Base-by-base conservation (phyloP, 92 coral and sea anemone species). In the Porites rus region DNA sequence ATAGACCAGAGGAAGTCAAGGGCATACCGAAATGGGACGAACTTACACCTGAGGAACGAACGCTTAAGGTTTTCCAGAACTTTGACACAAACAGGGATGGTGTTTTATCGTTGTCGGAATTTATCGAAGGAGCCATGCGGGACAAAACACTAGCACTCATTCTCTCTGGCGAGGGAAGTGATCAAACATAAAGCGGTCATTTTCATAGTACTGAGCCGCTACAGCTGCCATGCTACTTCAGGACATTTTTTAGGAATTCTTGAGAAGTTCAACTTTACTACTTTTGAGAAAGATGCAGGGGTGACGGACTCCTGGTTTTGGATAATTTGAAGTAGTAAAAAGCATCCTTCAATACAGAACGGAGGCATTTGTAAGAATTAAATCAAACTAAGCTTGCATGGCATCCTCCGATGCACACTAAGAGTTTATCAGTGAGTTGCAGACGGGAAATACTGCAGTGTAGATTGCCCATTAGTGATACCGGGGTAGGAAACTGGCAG, bases 21-120 rank as follows among this genome's bases (percentile, higher is more conserved):
- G 92, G 92, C 51, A 85, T 88, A 25, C 81, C 94, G 16, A 91
- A 89, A 67, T 94, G 98, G 98, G 98, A 94, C 59, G 98, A 94
- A 80, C 93, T 94, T 11, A 93, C 95, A 1, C 96, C 98, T 6
- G 97, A 97, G 24, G 98, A 97, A 63, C 94, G 99, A 20, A 97
- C 99, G 12, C 95, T 95, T 46, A 93, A 94, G 59, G 95, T 97
- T 62, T 97, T 97, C 54, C 92, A 86, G 17, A 95, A 75, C 69
- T 97, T 97, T 78, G 99, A 97, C 81, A 90, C 95, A 68, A 94
- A 97, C 86, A 89, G 90, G 74, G 99, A 97, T 79, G 99, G 99
- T 62, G 94, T 97, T 46, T 85, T 97, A 51, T 97, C 99, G 12
- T 69, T 97, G 92, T 80, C 92, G 60, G 99, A 97, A 69, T 97